These are phyloP conservation scores for Aphidius ervi DNA, from an alignment of 1,140 invertebrate genomes.

Conservation along the genomic window DNA sequence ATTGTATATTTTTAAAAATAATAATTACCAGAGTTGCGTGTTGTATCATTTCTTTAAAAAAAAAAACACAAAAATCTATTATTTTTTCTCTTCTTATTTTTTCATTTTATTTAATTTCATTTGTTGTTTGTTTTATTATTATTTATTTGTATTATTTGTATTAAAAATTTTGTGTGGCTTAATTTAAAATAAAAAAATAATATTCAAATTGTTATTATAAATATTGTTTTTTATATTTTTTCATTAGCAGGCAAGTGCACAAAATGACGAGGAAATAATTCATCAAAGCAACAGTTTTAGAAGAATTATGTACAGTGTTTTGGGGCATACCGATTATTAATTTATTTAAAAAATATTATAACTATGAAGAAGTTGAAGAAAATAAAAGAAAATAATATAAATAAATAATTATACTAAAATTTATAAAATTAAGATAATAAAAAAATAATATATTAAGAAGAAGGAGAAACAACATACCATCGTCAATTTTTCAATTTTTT, in stretches of 20 bases:
- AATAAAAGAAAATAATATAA: too few relatives aligned
- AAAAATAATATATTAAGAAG: too few relatives aligned
- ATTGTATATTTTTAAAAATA: constrained; percentile 22
- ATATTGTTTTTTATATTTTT: background rate
- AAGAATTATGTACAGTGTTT: constrained; percentile 84
- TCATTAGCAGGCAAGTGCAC: constrained; percentile 56
- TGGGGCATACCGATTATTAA: constrained; percentile 74
- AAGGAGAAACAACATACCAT: too few relatives aligned
- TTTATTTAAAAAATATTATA: constrained; percentile 23
- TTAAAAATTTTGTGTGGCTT: too few relatives aligned
- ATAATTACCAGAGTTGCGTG: background rate
- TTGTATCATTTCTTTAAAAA: background rate
- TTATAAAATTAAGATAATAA: constrained; percentile 61
- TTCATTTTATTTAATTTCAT: too few relatives aligned
- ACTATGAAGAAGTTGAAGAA: too few relatives aligned
- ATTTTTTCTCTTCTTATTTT: too few relatives aligned
- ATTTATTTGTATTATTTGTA: too few relatives aligned
- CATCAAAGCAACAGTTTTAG: constrained; percentile 89
- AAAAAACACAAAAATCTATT: background rate
- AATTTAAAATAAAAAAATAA: too few relatives aligned
- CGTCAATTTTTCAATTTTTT: too few relatives aligned
- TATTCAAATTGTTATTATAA: too few relatives aligned
- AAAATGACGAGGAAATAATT: constrained; percentile 68
- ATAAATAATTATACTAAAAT: constrained; percentile 53
- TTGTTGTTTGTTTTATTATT: too few relatives aligned